Conservation (phyloP, 2,113 vertebrate species). For the Neofelis nebulosa region DNA sequence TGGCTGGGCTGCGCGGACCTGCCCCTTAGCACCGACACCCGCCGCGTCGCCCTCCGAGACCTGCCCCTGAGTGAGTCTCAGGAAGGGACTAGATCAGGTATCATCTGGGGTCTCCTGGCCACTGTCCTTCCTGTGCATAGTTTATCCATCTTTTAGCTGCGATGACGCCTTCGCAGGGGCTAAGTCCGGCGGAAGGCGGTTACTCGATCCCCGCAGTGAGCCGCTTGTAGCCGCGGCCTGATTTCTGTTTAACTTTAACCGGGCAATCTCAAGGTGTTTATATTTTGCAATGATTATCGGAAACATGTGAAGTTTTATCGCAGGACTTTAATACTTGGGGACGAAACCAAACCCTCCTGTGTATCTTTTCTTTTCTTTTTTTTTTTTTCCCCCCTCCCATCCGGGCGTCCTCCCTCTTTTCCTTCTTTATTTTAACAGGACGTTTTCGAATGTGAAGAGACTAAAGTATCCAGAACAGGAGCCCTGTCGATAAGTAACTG, state of each 20-base stretch:
- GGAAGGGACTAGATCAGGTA: neutral
- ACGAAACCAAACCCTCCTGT: neutral
- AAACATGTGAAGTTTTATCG: slow-evolving; percentile 29
- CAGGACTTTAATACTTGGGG: neutral
- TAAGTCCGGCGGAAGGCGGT: neutral
- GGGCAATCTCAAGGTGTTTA: slow-evolving; percentile 16
- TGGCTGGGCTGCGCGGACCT: neutral
- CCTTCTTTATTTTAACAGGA: slow-evolving; percentile 48
- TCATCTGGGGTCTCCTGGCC: neutral
- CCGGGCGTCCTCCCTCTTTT: neutral
- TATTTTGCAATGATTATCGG: neutral
- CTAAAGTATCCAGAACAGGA: neutral
- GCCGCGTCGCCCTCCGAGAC: neutral
- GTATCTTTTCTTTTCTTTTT: neutral
- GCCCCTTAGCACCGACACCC: neutral
- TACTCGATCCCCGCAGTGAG: neutral
- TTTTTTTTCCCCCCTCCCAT: fast-evolving
- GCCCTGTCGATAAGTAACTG: neutral
- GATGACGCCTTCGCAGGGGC: neutral
- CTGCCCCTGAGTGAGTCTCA: neutral
- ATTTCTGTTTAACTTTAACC: neutral
- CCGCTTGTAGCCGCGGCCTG: neutral
- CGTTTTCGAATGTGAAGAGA: neutral
- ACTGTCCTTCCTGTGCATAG: neutral
- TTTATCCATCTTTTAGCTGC: neutral